phyloP scores from a whole-genome alignment of 2,888 invertebrate species.

The Leuctra nigra region DNA sequence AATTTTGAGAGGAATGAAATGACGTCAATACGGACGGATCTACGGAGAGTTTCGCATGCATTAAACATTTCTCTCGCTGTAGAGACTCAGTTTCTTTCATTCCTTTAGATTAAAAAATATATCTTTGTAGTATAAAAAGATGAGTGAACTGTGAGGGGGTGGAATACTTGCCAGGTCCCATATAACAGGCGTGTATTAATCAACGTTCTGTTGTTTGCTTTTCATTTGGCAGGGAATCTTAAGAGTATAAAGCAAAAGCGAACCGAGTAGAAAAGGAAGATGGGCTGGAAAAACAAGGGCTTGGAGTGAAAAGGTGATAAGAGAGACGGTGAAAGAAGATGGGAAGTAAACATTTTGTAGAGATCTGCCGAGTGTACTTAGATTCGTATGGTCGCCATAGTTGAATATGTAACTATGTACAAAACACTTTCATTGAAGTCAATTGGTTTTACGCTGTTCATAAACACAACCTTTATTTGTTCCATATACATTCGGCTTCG shows the following conservation, averaged over 20 bases:
- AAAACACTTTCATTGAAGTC: no score
- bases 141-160: background rate
- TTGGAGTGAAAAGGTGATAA: no score
- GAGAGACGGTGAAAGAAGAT: background rate
- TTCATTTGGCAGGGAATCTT: background rate
- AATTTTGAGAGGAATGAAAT: no score
- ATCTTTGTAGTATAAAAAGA: background rate
- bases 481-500: no score
- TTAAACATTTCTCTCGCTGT: background rate
- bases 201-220: slow-evolving; percentile 3
- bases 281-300: no score
- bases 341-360: background rate
- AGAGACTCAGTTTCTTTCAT: background rate
- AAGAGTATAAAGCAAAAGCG: background rate
- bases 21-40: background rate
- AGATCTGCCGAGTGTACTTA: background rate
- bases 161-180: background rate
- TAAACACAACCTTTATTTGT: no score
- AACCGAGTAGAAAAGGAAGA: background rate
- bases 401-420: no score
- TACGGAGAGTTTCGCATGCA: background rate
- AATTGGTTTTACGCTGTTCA: no score
- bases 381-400: no score
- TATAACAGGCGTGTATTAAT: background rate
- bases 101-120: background rate